These are phyloP conservation scores for Eristalinus aeneus DNA, from an alignment of 2,888 invertebrate species.

Conservation along the genomic window DNA sequence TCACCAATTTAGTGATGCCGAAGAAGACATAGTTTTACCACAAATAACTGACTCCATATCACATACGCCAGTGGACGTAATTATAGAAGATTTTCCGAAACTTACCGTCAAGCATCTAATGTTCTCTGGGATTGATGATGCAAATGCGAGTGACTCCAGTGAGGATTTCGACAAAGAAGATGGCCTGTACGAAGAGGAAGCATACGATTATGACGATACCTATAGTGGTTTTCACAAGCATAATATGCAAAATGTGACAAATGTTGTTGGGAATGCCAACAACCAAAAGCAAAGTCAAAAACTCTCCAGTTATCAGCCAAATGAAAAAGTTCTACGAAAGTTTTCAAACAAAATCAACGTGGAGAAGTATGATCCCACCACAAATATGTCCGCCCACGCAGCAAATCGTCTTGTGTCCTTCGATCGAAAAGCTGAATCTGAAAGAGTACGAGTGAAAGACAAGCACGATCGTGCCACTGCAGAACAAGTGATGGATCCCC, in stretches of 20 bases:
- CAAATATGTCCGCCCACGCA: slow-evolving; percentile 82
- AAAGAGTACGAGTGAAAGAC: slow-evolving; percentile 90
- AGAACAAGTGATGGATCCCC: slow-evolving; percentile 98
- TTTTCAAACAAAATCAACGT: slow-evolving; percentile 91
- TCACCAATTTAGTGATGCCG: slow-evolving; percentile 79
- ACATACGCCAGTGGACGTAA: slow-evolving; percentile 70
- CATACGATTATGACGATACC: slow-evolving; percentile 76
- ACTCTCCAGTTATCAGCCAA: slow-evolving; percentile 87
- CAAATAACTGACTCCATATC: background rate
- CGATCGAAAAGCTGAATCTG: slow-evolving; percentile 86
- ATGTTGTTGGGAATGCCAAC: slow-evolving; percentile 77
- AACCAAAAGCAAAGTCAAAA: slow-evolving; percentile 83
- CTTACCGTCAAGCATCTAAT: slow-evolving; percentile 76
- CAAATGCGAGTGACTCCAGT: background rate
- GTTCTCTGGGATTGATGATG: slow-evolving; percentile 73
- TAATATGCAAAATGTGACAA: slow-evolving; percentile 71
- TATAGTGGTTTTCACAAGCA: slow-evolving; percentile 78
- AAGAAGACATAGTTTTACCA: slow-evolving; percentile 75
- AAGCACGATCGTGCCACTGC: slow-evolving; percentile 97
- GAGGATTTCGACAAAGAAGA: slow-evolving; percentile 47
- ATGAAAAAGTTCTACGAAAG: slow-evolving; percentile 89
- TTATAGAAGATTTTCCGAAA: slow-evolving; percentile 70
- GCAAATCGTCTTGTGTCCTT: slow-evolving; percentile 87
- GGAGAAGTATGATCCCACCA: slow-evolving; percentile 87
- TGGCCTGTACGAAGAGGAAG: slow-evolving; percentile 72